Conservation (phyloP, 2,888 invertebrate genomes). For the Drosophila demipolita region DNA sequence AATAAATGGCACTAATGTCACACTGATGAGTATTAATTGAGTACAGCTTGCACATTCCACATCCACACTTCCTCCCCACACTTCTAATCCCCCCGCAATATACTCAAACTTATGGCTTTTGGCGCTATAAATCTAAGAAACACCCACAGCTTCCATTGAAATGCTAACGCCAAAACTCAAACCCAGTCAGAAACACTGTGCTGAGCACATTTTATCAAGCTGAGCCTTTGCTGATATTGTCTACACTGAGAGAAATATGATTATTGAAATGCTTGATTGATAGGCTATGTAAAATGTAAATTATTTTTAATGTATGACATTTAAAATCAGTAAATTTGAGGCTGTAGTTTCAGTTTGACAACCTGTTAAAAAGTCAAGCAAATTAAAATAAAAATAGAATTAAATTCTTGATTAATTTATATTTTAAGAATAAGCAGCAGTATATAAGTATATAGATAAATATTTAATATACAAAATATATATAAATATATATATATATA, state of each 20-base stretch:
- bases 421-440: not conserved
- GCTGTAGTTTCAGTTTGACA: no score
- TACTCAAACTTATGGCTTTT: conserved; percentile 40
- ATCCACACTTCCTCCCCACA: conserved; percentile 2
- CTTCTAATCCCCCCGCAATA: not conserved
- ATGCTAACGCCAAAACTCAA: conserved; percentile 39
- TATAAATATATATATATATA: no score
- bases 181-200: not conserved
- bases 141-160: conserved; percentile 44
- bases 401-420: not conserved
- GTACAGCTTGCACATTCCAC: conserved; percentile 59
- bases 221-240: conserved; percentile 35
- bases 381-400: not conserved
- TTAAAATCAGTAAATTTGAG: no score
- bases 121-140: conserved; percentile 70
- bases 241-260: conserved; percentile 31
- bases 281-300: not conserved
- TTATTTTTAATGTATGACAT: not conserved
- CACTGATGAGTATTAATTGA: conserved; percentile 81
- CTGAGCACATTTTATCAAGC: conserved; percentile 27
- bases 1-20: conserved; percentile 80
- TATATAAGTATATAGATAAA: no score
- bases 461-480: no score
- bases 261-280: not conserved
- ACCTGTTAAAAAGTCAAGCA: not conserved